These are phyloP conservation scores for Microchirus variegatus DNA, from an alignment of 2,797 vertebrate genomes.

Conservation along the genomic window DNA sequence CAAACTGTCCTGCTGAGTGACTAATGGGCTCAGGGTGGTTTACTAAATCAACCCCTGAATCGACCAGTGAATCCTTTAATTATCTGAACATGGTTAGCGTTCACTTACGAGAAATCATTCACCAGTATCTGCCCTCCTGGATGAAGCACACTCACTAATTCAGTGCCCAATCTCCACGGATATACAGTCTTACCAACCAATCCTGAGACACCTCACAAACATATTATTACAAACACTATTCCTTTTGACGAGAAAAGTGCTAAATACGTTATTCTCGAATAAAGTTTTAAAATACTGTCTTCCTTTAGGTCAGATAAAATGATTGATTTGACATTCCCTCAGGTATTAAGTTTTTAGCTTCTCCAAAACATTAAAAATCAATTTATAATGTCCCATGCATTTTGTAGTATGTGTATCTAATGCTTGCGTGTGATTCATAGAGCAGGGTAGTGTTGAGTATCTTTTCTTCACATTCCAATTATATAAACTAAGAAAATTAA, in stretches of 20 bases:
- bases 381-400: too few relatives aligned
- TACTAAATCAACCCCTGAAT: conserved; percentile 39
- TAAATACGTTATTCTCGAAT: neutral
- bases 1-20: conserved; percentile 26
- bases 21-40: conserved; percentile 30
- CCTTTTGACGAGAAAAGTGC: neutral
- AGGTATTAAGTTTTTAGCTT: too few relatives aligned
- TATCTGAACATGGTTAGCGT: conserved; percentile 4
- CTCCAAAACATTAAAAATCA: too few relatives aligned
- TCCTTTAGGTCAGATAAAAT: neutral
- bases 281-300: neutral
- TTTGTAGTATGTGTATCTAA: too few relatives aligned
- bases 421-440: too few relatives aligned
- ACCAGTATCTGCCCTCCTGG: neutral
- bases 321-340: conserved; percentile 5
- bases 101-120: neutral
- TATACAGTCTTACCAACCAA: neutral
- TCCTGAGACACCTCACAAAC: conserved; percentile 8
- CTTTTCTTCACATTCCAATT: too few relatives aligned
- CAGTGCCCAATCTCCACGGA: neutral
- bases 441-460: too few relatives aligned
- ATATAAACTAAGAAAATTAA: too few relatives aligned
- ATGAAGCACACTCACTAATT: conserved; percentile 1
- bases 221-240: conserved; percentile 9
- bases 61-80: conserved; percentile 13